Percentiles rank a stretch among this genome's conserved stretches.
These are phyloP conservation scores for Protobothrops flavoviridis DNA, from an alignment of 2,113 vertebrate species.

Conservation along the genomic window DNA sequence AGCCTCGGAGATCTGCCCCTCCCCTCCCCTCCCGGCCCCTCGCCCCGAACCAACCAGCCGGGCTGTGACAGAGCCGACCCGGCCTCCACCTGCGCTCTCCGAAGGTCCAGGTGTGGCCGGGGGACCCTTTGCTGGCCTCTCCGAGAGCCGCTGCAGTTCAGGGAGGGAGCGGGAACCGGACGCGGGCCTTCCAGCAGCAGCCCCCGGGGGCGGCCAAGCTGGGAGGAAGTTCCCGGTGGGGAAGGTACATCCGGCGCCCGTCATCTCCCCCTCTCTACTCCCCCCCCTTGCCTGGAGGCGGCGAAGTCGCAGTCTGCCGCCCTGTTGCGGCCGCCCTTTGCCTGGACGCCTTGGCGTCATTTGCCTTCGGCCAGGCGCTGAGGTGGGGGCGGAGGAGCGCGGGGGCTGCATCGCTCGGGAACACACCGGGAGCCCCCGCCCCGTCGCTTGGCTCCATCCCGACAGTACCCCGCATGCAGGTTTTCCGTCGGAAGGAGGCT, in stretches of 20 bases:
- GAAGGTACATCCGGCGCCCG: background rate
- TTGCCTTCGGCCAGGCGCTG: background rate
- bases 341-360: too few relatives aligned
- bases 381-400: rapidly evolving
- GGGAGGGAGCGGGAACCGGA: background rate
- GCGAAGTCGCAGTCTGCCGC: background rate
- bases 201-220: background rate
- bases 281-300: background rate
- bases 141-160: background rate
- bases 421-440: background rate
- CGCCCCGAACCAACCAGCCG: background rate
- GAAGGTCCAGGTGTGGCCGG: background rate
- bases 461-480: background rate
- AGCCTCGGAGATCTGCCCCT: background rate
- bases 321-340: too few relatives aligned
- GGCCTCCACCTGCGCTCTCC: background rate
- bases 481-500: too few relatives aligned
- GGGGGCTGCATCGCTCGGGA: background rate
- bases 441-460: background rate
- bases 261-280: background rate
- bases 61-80: too few relatives aligned
- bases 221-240: background rate
- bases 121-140: background rate
- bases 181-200: background rate
- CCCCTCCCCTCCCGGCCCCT: background rate